Conservation (phyloP, 2,113 vertebrate genomes). For the Astur gentilis region DNA sequence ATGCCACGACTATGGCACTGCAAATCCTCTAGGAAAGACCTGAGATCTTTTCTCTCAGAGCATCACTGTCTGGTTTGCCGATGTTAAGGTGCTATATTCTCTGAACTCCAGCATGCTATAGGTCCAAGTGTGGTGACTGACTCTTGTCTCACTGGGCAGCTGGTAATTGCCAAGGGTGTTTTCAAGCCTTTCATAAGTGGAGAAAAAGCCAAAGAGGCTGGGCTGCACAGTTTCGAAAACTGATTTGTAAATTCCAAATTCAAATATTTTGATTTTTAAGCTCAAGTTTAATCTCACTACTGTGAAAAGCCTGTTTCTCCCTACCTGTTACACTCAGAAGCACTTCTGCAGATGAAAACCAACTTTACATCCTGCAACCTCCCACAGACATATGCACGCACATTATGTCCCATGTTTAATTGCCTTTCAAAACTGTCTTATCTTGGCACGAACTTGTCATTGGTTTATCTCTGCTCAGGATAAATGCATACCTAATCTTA, state of each 20-base stretch:
- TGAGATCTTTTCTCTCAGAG: neutral
- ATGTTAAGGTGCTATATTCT: neutral
- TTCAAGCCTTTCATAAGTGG: neutral
- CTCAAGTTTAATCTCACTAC: neutral
- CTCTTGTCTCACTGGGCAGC: neutral
- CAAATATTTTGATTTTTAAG: conserved; percentile 22
- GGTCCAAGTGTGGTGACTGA: neutral
- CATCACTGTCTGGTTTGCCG: neutral
- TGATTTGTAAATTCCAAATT: neutral
- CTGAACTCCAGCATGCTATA: neutral
- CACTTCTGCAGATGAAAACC: neutral
- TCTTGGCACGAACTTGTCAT: conserved; percentile 43
- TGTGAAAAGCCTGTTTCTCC: neutral
- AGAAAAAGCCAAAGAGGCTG: neutral
- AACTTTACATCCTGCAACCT: neutral
- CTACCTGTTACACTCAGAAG: conserved; percentile 5
- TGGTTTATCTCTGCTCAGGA: conserved; percentile 49
- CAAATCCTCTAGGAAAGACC: neutral
- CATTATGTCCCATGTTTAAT: conserved; percentile 43
- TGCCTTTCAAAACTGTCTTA: conserved; percentile 61
- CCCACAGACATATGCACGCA: conserved; percentile 13
- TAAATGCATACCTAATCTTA: conserved; percentile 64
- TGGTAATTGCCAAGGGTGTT: neutral
- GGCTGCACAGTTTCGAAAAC: neutral
- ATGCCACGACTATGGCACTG: rapidly evolving